A percentile compares a stretch with the other conserved stretches of the same genome.
Evolutionary conservation across 1,140 invertebrate genomes (phyloP).

Genomic region (Wasmannia auropunctata): DNA sequence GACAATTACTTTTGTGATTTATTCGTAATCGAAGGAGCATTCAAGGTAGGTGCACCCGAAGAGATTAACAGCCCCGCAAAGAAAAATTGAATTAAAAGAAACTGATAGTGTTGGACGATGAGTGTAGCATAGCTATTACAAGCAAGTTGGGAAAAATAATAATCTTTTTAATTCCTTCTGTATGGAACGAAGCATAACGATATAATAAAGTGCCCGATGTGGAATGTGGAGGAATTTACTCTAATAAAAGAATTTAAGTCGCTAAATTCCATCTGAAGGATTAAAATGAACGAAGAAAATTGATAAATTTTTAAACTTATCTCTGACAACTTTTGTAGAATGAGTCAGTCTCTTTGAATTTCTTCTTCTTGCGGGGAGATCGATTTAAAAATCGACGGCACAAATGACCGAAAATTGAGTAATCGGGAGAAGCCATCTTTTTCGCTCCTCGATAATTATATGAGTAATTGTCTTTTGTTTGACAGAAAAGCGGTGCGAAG

Average conservation of each 20-base stretch:
- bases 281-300: background rate
- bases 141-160: background rate
- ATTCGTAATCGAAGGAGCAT: slow-evolving; percentile 25
- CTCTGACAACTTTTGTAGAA: slow-evolving; percentile 21
- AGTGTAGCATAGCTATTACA: background rate
- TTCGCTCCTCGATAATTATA: slow-evolving; percentile 48
- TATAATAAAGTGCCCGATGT: slow-evolving; percentile 20
- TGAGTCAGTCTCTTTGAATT: background rate
- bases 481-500: slow-evolving; percentile 43
- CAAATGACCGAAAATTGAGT: background rate
- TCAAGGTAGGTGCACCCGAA: background rate
- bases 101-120: background rate
- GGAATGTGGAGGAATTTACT: background rate
- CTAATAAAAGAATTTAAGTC: slow-evolving; percentile 4
- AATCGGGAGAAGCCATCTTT: background rate
- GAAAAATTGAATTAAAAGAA: background rate
- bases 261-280: slow-evolving; percentile 25
- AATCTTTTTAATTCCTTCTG: slow-evolving; percentile 15
- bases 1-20: slow-evolving; percentile 56
- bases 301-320: background rate
- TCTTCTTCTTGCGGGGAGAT: background rate
- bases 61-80: background rate
- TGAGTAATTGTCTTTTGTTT: slow-evolving; percentile 53
- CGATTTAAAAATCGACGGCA: background rate
- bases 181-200: background rate